These are phyloP conservation scores for Anodontia alba DNA, from an alignment of 2,888 invertebrate genomes.

Conservation along the genomic window DNA sequence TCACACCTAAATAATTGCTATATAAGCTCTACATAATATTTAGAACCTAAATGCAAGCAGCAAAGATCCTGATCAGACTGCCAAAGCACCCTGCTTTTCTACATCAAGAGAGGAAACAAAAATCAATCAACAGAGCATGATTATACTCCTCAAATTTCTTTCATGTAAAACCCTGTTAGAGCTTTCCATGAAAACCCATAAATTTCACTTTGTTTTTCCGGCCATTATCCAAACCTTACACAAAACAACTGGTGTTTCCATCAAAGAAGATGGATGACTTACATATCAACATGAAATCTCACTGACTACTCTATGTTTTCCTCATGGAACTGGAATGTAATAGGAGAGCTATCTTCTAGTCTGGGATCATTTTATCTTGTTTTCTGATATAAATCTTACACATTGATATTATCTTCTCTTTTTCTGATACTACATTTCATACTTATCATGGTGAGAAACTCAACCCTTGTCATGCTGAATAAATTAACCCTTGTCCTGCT, in stretches of 20 bases:
- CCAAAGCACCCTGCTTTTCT: too few species aligned
- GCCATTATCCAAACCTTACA: conserved; percentile 5
- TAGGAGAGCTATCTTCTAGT: background rate
- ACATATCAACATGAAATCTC: background rate
- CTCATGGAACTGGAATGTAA: background rate
- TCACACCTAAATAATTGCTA: too few species aligned
- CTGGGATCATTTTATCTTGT: background rate
- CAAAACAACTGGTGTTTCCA: conserved; percentile 7
- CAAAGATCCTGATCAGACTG: too few species aligned
- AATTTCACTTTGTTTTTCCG: conserved; percentile 4
- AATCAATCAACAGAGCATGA: too few species aligned
- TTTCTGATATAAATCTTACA: background rate
- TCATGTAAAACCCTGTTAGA: conserved; percentile 3
- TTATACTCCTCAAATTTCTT: background rate
- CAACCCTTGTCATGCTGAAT: background rate
- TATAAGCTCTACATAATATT: too few species aligned
- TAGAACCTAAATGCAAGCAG: too few species aligned
- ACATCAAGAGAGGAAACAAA: too few species aligned
- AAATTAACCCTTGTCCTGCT: too few species aligned
- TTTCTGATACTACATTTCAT: background rate
- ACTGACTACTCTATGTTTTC: background rate
- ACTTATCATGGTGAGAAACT: background rate
- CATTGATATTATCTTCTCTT: background rate
- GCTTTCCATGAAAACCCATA: background rate
- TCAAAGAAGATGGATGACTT: background rate